These are phyloP conservation scores for Meteorus colon DNA, from an alignment of 2,888 invertebrate genomes.

Conservation along the genomic window DNA sequence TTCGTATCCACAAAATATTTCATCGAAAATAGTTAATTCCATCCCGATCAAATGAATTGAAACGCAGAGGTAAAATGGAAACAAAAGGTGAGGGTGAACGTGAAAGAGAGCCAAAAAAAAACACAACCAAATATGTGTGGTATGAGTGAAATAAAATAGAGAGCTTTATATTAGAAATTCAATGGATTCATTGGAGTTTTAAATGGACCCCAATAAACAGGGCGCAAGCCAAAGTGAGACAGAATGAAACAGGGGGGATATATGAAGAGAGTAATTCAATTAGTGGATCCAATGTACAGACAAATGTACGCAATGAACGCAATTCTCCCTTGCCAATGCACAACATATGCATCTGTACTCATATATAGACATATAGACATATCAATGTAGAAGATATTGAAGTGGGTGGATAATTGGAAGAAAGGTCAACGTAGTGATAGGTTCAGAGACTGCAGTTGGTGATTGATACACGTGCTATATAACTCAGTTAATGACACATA, in stretches of 20 bases:
- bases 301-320: constrained; percentile 38
- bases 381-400: constrained; percentile 13
- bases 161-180: constrained; percentile 7
- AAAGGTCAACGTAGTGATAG: constrained; percentile 45
- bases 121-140: background rate
- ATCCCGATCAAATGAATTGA: constrained; percentile 5
- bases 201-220: constrained; percentile 38
- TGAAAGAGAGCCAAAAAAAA: background rate
- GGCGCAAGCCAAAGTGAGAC: constrained; percentile 19
- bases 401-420: constrained; percentile 49
- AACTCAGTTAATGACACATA: background rate
- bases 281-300: constrained; percentile 48
- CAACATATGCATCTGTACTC: background rate
- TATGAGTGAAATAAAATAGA: background rate
- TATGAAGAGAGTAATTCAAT: constrained; percentile 53
- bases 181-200: constrained; percentile 41
- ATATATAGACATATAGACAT: background rate
- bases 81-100: background rate
- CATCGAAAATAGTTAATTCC: background rate
- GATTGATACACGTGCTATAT: constrained; percentile 20
- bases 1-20: too few relatives aligned
- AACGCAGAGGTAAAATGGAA: background rate
- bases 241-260: constrained; percentile 26
- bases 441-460: constrained; percentile 37
- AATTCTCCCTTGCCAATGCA: constrained; percentile 16